These are phyloP conservation scores for Cephalotes varians DNA, from an alignment of 2,888 invertebrate genomes.

Conservation along the genomic window DNA sequence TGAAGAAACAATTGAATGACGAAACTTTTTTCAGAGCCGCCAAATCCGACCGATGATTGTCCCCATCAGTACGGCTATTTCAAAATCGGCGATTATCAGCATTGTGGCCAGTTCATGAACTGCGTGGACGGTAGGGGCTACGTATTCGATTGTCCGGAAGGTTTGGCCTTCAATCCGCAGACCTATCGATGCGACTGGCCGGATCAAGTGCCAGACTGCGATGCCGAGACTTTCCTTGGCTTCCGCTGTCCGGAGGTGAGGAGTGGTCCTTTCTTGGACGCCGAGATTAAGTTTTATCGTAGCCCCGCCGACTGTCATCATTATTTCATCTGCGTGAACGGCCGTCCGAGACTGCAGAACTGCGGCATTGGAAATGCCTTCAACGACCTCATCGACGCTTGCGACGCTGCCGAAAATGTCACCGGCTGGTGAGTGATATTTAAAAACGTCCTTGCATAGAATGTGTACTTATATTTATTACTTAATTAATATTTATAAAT, in stretches of 20 bases:
- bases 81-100: constrained; percentile 88
- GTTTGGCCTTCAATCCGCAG: constrained; percentile 91
- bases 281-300: constrained; percentile 87
- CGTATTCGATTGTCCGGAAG: constrained; percentile 93
- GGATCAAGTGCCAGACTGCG: constrained; percentile 93
- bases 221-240: constrained; percentile 93
- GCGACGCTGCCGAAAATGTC: constrained; percentile 93
- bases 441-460: background rate
- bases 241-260: constrained; percentile 92
- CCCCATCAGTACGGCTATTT: constrained; percentile 95
- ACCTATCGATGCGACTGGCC: constrained; percentile 95
- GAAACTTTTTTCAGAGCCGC: constrained; percentile 87
- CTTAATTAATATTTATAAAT: background rate
- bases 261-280: constrained; percentile 84
- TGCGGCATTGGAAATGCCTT: constrained; percentile 93
- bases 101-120: constrained; percentile 93
- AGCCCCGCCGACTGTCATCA: constrained; percentile 91
- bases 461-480: background rate
- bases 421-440: constrained; percentile 88
- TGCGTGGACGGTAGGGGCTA: constrained; percentile 93
- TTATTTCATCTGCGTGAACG: constrained; percentile 92
- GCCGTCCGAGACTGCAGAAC: constrained; percentile 90
- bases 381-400: constrained; percentile 90
- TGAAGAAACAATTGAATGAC: background rate
- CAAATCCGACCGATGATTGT: constrained; percentile 92